These are phyloP conservation scores for Oscheius sp. DNA, from an alignment of 2,888 invertebrate genomes.

Conservation along the genomic window DNA sequence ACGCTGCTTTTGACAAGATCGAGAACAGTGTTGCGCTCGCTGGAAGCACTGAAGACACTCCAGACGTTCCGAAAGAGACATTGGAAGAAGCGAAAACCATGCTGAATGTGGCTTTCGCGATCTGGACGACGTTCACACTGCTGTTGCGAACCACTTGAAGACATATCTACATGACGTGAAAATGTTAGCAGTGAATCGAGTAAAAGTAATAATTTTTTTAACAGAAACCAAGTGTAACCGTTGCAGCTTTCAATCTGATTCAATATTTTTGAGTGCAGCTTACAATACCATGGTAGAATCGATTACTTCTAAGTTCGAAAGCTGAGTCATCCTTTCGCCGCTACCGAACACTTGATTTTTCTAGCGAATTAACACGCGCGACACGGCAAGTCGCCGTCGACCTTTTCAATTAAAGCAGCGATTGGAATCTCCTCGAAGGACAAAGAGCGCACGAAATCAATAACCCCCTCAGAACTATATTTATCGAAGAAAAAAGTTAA, in stretches of 20 bases:
- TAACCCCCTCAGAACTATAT: background rate
- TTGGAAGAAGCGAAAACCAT: slow-evolving; percentile 42
- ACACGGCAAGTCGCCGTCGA: slow-evolving; percentile 15
- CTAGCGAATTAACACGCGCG: background rate
- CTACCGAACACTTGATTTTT: too few relatives aligned
- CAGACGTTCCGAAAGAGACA: background rate
- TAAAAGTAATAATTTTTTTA: too few relatives aligned
- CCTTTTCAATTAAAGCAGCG: slow-evolving; percentile 28
- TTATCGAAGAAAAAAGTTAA: background rate
- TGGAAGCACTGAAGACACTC: slow-evolving; percentile 24
- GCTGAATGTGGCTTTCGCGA: slow-evolving; percentile 39
- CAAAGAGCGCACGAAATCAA: slow-evolving; percentile 12
- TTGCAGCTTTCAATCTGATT: too few relatives aligned
- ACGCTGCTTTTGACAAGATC: slow-evolving; percentile 6
- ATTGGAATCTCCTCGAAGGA: slow-evolving; percentile 26
- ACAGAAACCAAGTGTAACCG: too few relatives aligned
- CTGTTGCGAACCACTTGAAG: slow-evolving; percentile 42
- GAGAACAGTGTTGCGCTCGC: slow-evolving; percentile 15
- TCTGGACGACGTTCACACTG: slow-evolving; percentile 39
- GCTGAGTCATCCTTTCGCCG: too few relatives aligned
- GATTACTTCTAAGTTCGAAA: too few relatives aligned
- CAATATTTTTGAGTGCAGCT: too few relatives aligned
- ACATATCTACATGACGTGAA: slow-evolving; percentile 42
- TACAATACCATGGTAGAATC: too few relatives aligned
- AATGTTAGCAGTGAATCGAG: slow-evolving; percentile 21